Evolutionary conservation across 2,888 invertebrate genomes (phyloP).

Genomic region (Archaeoteleia sp.): DNA sequence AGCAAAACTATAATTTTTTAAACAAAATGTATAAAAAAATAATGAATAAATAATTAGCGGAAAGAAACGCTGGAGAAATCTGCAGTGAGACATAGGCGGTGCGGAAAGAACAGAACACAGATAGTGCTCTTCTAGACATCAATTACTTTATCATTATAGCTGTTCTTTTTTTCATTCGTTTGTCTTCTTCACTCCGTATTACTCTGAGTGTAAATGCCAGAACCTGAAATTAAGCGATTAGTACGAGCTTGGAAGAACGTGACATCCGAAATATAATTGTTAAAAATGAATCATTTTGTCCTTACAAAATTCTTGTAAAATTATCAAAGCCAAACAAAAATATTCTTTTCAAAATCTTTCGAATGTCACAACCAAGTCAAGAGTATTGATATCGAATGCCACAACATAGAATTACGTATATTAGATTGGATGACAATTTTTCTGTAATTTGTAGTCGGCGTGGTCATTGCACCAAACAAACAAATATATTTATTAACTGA

Average conservation of each 20-base stretch:
- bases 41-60: constrained; percentile 55
- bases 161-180: constrained; percentile 42
- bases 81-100: constrained; percentile 65
- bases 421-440: constrained; percentile 1
- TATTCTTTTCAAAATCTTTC: too few relatives aligned
- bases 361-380: constrained; percentile 6
- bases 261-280: background rate
- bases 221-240: constrained; percentile 68
- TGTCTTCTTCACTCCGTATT: constrained; percentile 52
- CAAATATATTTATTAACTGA: too few relatives aligned
- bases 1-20: constrained; percentile 5
- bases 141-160: constrained; percentile 55
- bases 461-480: too few relatives aligned
- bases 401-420: constrained; percentile 17
- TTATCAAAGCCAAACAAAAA: too few relatives aligned
- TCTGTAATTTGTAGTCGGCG: too few relatives aligned
- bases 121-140: constrained; percentile 66
- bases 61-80: constrained; percentile 59
- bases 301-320: too few relatives aligned
- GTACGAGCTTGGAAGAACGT: constrained; percentile 41
- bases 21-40: constrained; percentile 27
- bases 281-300: too few relatives aligned
- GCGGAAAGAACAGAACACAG: constrained; percentile 66
- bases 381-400: constrained; percentile 7
- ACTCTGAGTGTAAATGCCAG: constrained; percentile 54